Conservation (phyloP, 2,113 vertebrate species). For the Mus pahari region DNA sequence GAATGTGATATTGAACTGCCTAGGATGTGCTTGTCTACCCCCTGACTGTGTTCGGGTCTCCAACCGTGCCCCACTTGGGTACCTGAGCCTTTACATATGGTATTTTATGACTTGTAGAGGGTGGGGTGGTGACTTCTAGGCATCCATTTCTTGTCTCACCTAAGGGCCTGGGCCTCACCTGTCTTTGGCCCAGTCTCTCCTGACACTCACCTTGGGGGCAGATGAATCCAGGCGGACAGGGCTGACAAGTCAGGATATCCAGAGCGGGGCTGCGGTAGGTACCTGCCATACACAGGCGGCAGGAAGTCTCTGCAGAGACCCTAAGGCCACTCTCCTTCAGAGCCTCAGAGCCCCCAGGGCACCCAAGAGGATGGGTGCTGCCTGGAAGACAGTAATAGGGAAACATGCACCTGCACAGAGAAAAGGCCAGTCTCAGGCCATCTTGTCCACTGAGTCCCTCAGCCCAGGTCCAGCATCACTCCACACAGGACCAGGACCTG, state of each 20-base stretch:
- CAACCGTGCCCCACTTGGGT: fast-evolving
- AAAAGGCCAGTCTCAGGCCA: not conserved
- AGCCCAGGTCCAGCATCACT: too few relatives aligned
- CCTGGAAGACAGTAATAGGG: slow-evolving; percentile 93
- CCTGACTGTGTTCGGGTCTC: too few relatives aligned
- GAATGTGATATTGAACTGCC: not conserved
- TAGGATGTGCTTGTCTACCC: not conserved
- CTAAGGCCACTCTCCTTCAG: slow-evolving; percentile 88
- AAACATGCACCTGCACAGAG: slow-evolving; percentile 90
- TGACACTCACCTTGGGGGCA: slow-evolving; percentile 89
- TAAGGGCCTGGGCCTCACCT: fast-evolving
- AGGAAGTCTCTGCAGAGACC: slow-evolving; percentile 88
- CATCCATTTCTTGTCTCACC: not conserved
- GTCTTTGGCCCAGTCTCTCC: fast-evolving
- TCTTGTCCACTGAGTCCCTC: not conserved
- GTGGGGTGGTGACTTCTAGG: too few relatives aligned
- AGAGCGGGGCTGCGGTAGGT: slow-evolving; percentile 86
- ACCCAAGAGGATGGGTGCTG: slow-evolving; percentile 86
- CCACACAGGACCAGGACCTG: too few relatives aligned
- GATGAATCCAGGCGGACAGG: slow-evolving; percentile 92
- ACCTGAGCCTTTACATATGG: not conserved
- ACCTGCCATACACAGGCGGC: slow-evolving; percentile 89
- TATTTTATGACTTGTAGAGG: not conserved
- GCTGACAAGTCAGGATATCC: slow-evolving; percentile 85
- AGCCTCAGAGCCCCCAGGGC: slow-evolving; percentile 91